Conservation (phyloP, 2,797 vertebrate genomes). For the Hybognathus amarus region DNA sequence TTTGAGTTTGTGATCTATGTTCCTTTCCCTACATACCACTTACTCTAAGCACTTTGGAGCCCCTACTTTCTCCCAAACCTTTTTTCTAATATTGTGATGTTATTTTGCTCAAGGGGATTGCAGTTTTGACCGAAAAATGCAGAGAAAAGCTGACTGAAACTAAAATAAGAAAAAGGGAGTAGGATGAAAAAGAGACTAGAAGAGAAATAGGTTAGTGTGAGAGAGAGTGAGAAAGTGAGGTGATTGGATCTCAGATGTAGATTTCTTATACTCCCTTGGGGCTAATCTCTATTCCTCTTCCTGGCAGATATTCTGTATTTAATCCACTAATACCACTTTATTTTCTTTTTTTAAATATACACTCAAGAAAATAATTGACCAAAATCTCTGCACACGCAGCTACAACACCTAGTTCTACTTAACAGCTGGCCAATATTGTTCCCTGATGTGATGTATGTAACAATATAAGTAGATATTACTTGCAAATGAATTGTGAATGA, state of each 20-base stretch:
- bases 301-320: conserved; percentile 64
- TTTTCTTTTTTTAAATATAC: background rate
- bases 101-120: conserved; percentile 1
- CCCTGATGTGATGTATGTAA: background rate
- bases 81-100: background rate
- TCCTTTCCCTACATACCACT: background rate
- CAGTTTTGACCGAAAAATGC: background rate
- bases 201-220: conserved; percentile 21
- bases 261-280: conserved; percentile 65
- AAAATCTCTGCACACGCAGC: background rate
- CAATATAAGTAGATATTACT: background rate
- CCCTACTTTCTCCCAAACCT: background rate
- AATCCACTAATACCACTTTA: conserved; percentile 29
- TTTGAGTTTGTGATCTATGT: background rate
- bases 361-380: background rate
- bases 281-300: conserved; percentile 74
- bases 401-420: background rate
- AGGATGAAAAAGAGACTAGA: background rate
- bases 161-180: background rate
- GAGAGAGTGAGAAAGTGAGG: conserved; percentile 57
- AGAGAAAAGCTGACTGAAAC: background rate
- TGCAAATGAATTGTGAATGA: too few relatives aligned
- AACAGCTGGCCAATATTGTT: background rate
- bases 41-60: background rate
- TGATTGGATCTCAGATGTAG: conserved; percentile 69